phyloP scores from a whole-genome alignment of 2,888 invertebrate genomes.

The Hirudinaria manillensis region DNA sequence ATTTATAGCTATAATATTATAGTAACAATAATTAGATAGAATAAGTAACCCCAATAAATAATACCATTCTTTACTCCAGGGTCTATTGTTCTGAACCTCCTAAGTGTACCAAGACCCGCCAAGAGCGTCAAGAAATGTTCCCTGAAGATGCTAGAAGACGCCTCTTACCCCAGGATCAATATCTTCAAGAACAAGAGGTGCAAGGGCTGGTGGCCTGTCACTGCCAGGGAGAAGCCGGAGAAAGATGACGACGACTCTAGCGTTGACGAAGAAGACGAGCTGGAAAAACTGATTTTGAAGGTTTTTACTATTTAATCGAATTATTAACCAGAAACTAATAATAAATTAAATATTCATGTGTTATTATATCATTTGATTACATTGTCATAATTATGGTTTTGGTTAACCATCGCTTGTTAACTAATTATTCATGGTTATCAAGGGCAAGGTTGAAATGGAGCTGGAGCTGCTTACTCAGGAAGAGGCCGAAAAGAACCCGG shows the following conservation, averaged over 20 bases:
- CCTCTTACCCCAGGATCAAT: conserved; percentile 43
- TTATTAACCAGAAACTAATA: background rate
- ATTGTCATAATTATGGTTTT: background rate
- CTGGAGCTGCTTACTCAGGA: conserved; percentile 41
- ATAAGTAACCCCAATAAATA: no score
- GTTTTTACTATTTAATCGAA: background rate
- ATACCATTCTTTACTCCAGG: conserved; percentile 36
- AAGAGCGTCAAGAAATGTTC: conserved; percentile 69
- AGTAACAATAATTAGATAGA: no score
- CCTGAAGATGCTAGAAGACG: conserved; percentile 56
- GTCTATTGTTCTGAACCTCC: conserved; percentile 41
- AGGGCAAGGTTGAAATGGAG: conserved; percentile 44
- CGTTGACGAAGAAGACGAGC: conserved; percentile 23
- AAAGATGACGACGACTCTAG: conserved; percentile 24
- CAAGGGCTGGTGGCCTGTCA: conserved; percentile 52
- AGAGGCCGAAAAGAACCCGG: conserved; percentile 42
- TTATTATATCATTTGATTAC: background rate
- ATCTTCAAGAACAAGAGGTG: conserved; percentile 46
- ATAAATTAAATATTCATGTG: background rate
- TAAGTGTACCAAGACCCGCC: conserved; percentile 47
- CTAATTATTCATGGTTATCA: background rate
- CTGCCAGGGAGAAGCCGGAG: conserved; percentile 39
- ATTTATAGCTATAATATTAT: background rate
- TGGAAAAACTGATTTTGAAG: conserved; percentile 7
- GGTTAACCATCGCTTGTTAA: background rate